Conservation (phyloP, 2,888 invertebrate species). For the Bibio marci region DNA sequence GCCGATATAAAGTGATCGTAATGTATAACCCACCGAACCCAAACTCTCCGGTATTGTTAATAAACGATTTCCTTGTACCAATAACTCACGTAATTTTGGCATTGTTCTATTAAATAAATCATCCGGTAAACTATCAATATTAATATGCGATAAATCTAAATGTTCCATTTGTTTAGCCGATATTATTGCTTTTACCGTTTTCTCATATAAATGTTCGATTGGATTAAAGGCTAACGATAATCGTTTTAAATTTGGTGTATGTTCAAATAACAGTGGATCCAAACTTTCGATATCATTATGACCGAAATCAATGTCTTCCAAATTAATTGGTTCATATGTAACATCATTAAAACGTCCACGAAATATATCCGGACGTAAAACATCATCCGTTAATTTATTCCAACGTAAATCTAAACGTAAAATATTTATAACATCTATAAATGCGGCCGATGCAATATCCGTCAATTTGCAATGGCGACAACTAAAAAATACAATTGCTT, state of each 20-base stretch:
- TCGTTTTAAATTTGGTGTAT: slow-evolving; percentile 40
- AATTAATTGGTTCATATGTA: slow-evolving; percentile 37
- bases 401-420: slow-evolving; percentile 24
- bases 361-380: slow-evolving; percentile 43
- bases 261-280: slow-evolving; percentile 41
- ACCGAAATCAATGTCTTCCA: slow-evolving; percentile 42
- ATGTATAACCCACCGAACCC: slow-evolving; percentile 32
- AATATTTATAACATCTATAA: slow-evolving; percentile 26
- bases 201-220: slow-evolving; percentile 39
- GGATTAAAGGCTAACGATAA: slow-evolving; percentile 44
- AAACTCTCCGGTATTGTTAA: slow-evolving; percentile 39
- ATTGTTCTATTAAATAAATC: slow-evolving; percentile 34
- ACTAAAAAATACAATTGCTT: slow-evolving; percentile 20
- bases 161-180: slow-evolving; percentile 36
- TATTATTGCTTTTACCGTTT: slow-evolving; percentile 38
- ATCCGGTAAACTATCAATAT: slow-evolving; percentile 35
- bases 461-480: slow-evolving; percentile 25
- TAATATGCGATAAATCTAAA: slow-evolving; percentile 40
- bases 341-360: slow-evolving; percentile 42
- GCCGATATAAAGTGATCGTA: slow-evolving; percentile 41
- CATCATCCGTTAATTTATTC: slow-evolving; percentile 31
- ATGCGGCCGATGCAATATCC: slow-evolving; percentile 21
- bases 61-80: slow-evolving; percentile 42
- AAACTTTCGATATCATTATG: slow-evolving; percentile 45
- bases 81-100: slow-evolving; percentile 34